Conservation (phyloP, 2,113 vertebrate species). For the Cervus canadensis region DNA sequence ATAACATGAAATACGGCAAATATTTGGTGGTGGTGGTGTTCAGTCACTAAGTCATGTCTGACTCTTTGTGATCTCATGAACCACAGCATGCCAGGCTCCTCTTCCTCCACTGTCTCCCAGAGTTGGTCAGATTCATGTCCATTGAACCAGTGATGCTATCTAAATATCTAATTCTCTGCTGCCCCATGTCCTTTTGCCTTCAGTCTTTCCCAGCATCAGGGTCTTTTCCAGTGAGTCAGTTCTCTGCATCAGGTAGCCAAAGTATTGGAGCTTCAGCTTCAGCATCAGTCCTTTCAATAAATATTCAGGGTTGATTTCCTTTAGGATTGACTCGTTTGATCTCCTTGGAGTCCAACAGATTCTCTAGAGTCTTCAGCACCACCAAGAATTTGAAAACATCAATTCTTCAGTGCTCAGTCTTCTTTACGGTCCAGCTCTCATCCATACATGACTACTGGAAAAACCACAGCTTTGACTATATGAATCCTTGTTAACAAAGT, state of each 20-base stretch:
- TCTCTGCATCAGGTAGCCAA: background rate
- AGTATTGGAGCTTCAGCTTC: background rate
- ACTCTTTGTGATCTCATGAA: background rate
- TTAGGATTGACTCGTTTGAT: background rate
- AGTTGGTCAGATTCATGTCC: background rate
- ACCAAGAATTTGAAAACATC: background rate
- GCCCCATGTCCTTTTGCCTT: background rate
- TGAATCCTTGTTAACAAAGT: background rate
- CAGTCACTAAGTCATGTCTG: background rate
- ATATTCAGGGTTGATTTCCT: background rate
- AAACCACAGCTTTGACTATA: background rate
- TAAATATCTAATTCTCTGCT: background rate
- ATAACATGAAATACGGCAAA: background rate
- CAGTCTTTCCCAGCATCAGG: background rate
- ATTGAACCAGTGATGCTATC: background rate
- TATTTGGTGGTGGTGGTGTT: background rate
- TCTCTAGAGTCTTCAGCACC: background rate
- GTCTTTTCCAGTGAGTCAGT: background rate
- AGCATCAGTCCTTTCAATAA: background rate
- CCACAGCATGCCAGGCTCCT: background rate
- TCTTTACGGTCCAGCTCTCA: background rate
- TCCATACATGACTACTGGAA: background rate
- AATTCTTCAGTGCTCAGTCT: background rate
- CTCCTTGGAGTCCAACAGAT: background rate
- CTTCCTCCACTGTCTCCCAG: background rate